Percentiles rank a stretch among this genome's conserved stretches.
phyloP scores from a whole-genome alignment of 2,888 invertebrate species.

The Notodonta dromedarius region DNA sequence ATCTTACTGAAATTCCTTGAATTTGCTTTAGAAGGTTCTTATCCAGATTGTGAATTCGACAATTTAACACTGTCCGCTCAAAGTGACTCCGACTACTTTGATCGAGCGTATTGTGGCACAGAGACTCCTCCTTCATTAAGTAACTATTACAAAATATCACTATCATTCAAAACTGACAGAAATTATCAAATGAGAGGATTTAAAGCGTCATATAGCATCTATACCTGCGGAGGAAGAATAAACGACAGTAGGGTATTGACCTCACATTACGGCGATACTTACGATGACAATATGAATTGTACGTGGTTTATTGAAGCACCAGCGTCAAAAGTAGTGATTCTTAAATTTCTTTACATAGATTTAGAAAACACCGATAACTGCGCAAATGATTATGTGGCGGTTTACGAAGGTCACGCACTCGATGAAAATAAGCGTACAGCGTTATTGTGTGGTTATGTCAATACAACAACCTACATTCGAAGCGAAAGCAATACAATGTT shows the following conservation, averaged over 20 bases:
- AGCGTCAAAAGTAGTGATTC: constrained; percentile 82
- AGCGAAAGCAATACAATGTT: constrained; percentile 85
- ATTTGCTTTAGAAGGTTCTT: constrained; percentile 78
- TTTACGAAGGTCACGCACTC: constrained; percentile 78
- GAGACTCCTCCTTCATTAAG: constrained; percentile 63
- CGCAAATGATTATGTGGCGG: constrained; percentile 83
- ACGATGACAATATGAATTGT: constrained; percentile 86
- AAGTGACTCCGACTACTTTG: constrained; percentile 35
- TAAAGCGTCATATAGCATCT: constrained; percentile 83
- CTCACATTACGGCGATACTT: constrained; percentile 74
- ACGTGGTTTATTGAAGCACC: constrained; percentile 92
- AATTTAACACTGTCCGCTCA: constrained; percentile 77
- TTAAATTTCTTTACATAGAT: constrained; percentile 86
- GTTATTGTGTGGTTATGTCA: constrained; percentile 87
- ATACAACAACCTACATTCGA: constrained; percentile 81
- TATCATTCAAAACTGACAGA: constrained; percentile 84
- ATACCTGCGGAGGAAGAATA: constrained; percentile 90
- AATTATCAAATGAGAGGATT: constrained; percentile 84
- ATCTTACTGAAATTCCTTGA: constrained; percentile 84
- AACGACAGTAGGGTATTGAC: constrained; percentile 83
- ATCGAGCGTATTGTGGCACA: constrained; percentile 52
- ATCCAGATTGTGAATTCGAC: constrained; percentile 74
- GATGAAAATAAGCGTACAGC: constrained; percentile 76
- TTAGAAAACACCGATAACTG: constrained; percentile 81
- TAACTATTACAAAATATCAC: constrained; percentile 57